These are phyloP conservation scores for Enteromius unitaeniatus DNA, from an alignment of 2,797 vertebrate genomes.

Conservation along the genomic window DNA sequence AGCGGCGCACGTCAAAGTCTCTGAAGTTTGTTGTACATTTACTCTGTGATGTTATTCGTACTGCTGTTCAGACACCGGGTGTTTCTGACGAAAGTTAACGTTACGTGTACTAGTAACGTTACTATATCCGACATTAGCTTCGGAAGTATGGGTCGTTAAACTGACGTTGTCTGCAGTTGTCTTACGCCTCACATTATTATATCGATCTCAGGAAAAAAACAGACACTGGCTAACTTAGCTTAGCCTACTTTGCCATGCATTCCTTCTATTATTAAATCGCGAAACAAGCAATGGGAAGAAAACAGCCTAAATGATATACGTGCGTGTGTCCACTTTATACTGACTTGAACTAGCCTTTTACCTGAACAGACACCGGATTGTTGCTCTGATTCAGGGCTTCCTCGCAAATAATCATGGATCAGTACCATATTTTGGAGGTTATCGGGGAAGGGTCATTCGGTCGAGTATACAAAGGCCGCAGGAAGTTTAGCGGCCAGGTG, in stretches of 20 bases:
- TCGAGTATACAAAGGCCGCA: constrained; percentile 92
- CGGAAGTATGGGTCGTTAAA: neutral
- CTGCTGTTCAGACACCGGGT: neutral
- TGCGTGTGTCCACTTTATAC: neutral
- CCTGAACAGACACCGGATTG: neutral
- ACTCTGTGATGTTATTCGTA: neutral
- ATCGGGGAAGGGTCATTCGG: constrained; percentile 95
- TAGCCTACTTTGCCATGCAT: neutral
- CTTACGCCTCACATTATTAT: neutral
- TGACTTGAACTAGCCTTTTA: neutral
- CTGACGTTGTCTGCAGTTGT: neutral
- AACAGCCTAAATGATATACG: neutral
- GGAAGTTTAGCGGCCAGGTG: constrained; percentile 87
- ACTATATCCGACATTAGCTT: neutral
- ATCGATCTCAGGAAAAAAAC: neutral
- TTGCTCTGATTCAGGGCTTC: neutral
- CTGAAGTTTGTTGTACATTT: constrained; percentile 33
- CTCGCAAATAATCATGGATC: constrained; percentile 77
- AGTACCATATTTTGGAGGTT: constrained; percentile 89
- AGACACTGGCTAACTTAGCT: constrained; percentile 9
- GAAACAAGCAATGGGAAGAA: neutral
- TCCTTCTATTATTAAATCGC: neutral
- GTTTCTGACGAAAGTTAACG: neutral
- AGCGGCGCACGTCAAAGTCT: constrained; percentile 26
- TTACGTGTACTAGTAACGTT: neutral